A percentile compares a stretch with the other conserved stretches of the same genome.
phyloP scores from a whole-genome alignment of 2,113 vertebrate species.

The Mionectes macconnelli region DNA sequence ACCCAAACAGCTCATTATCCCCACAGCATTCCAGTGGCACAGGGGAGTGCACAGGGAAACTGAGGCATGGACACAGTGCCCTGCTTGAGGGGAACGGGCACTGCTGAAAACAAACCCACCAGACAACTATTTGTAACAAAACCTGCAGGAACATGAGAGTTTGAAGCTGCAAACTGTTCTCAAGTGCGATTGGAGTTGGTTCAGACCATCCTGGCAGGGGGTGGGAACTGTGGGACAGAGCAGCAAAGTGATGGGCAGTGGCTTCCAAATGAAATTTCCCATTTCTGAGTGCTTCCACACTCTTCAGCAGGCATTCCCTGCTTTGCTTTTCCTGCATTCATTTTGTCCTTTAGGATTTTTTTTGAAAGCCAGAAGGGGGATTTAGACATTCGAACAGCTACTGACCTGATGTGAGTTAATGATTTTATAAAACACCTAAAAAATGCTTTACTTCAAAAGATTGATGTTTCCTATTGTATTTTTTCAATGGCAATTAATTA shows the following conservation, averaged over 20 bases:
- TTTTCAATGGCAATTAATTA: conserved; percentile 78
- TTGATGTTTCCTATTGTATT: conserved; percentile 69
- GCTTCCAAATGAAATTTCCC: not conserved
- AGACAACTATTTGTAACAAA: not conserved
- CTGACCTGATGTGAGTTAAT: conserved; percentile 37
- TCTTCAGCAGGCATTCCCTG: not conserved
- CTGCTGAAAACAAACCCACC: not conserved
- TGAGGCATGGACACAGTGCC: not conserved
- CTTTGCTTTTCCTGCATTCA: not conserved
- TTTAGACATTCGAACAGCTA: conserved; percentile 18
- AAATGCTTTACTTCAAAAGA: conserved; percentile 68
- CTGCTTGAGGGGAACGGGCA: not conserved
- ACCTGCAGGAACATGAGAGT: not conserved
- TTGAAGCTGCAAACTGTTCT: not conserved
- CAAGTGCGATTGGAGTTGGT: not conserved
- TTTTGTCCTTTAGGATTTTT: not conserved
- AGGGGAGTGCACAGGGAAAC: not conserved
- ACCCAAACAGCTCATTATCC: rapidly evolving
- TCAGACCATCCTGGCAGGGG: not conserved
- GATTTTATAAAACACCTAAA: conserved; percentile 57
- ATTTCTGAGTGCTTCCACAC: not conserved
- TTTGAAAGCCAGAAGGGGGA: not conserved
- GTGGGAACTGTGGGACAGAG: not conserved
- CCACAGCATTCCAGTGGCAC: not conserved
- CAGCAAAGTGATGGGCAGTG: not conserved